Base-by-base conservation (phyloP, 2,888 invertebrate genomes). In the Tetragonisca angustula region DNA sequence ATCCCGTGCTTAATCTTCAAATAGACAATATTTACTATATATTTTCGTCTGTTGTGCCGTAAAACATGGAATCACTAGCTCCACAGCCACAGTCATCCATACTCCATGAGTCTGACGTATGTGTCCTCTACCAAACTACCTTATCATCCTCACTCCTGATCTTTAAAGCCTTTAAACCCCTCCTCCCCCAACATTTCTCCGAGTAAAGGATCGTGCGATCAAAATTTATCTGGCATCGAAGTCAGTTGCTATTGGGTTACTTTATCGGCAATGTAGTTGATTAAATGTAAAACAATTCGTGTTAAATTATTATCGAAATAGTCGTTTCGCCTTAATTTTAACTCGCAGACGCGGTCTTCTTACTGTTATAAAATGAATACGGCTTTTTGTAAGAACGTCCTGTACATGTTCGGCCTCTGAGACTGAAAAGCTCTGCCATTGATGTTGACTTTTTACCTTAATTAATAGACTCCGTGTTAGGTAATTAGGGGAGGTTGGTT, bases 51-150 rank as follows among this genome's bases (percentile, higher is more conserved):
- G 56, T n/a, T 5, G 2, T 5, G 15, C 15, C 56, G 56, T 59
- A 59, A 59, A 59, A 59, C 56, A n/a, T n/a, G 56, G n/a, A 56
- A 56, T 56, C 56, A 56, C n/a, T 56, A 13, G 56, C 56, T 59
- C 2, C n/a, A 59, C 56, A 59, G n/a, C 24, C 15, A 59, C 56
- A 5, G n/a, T n/a, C n/a, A 59, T 59, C n/a, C 56, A 59, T 59
- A 59, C n/a, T 59, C 56, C 56, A 59, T n/a, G 56, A 59, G 15
- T 15, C 5, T 2, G 56, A n/a, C n/a, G n/a, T 24, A 59, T n/a
- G 56, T n/a, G 56, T 59, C 56, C n/a, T 59, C n/a, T 5, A n/a
- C 5, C n/a, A n/a, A 56, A 56, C 56, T 56, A 56, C 5, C 56
- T 15, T 13, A 5, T 56, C 56, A 15, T 5, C 56, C n/a, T 56